Conservation (phyloP, 2,113 vertebrate species). For the Pseudorectes ferrugineus region DNA sequence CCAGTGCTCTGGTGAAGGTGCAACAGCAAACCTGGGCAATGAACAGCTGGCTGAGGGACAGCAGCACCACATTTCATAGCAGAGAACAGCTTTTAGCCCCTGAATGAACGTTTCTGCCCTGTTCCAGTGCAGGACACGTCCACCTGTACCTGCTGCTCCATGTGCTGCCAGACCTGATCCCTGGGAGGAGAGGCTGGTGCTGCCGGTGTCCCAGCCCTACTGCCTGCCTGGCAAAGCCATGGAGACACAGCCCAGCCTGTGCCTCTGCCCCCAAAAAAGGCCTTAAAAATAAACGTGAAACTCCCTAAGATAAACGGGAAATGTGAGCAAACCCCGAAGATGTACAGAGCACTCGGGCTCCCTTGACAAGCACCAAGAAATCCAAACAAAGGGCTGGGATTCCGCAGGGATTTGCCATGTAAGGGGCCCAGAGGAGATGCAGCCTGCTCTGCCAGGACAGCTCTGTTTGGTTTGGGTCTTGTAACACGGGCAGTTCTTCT, state of each 20-base stretch:
- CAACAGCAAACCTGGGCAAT: background rate
- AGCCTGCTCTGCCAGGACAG: background rate
- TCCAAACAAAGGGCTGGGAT: background rate
- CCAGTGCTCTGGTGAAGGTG: background rate
- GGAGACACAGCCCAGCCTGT: background rate
- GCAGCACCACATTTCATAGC: rapidly evolving
- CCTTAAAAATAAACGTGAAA: background rate
- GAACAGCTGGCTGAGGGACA: rapidly evolving
- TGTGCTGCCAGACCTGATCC: background rate
- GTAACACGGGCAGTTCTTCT: background rate
- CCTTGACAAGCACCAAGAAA: background rate
- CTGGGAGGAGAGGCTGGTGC: background rate
- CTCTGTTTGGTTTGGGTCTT: background rate
- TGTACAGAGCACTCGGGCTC: background rate
- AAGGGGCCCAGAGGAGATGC: background rate
- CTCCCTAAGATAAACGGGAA: background rate
- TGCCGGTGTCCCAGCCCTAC: background rate
- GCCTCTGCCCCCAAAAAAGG: background rate
- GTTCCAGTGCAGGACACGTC: background rate
- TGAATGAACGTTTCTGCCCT: background rate
- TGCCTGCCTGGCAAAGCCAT: background rate
- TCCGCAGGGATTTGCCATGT: background rate
- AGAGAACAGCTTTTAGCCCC: background rate
- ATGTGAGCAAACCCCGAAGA: background rate
- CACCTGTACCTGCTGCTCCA: background rate